Base-by-base conservation (phyloP, 2,113 vertebrate genomes). In the Rhagologus leucostigma region DNA sequence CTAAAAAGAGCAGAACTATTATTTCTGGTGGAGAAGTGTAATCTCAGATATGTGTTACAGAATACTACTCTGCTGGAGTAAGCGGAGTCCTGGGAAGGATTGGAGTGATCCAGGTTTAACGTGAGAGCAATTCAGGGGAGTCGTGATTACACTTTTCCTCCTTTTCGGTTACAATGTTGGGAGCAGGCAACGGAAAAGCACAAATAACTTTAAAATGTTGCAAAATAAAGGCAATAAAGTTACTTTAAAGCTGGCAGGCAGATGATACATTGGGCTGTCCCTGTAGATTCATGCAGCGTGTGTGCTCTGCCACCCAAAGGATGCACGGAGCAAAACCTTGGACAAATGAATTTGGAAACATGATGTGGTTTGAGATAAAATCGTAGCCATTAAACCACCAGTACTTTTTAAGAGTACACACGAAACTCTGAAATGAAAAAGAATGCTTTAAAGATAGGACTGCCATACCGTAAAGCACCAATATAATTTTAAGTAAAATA, bases 261-360 rank as follows among this genome's bases (percentile, higher is more conserved):
- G 85, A 69, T 27, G 75, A 46, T 56, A 0, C 17, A 0, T 5
- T 16, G 37, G 23, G 44, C 29, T 13, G 50, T 42, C 67, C 27
- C 24, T 27, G 33, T 0, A 12, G 39, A 2, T n/a, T 7, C 2
- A 32, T 68, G 77, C 65, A 14, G 32, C 9, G 53, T 59, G 92
- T 68, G 80, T 68, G 80, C 95, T 95, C 97, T 97, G 97, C 98
- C 96, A 91, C 97, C 97, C 96, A 84, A 97, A 97, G 97, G 98
- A 92, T 20, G 53, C 41, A 3, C 5, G 17, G 67, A 87, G 97
- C 73, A 97, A 87, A 97, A 85, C 89, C 80, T 21, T 7, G 50
- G 35, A 71, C 35, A 24, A 73, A 47, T 21, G 30, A 32, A 16
- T 32, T 19, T 2, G 69, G 49, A 70, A 80, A 67, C 30, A 1